Base-by-base conservation (phyloP, 1,140 invertebrate genomes). In the Uloborus diversus region DNA sequence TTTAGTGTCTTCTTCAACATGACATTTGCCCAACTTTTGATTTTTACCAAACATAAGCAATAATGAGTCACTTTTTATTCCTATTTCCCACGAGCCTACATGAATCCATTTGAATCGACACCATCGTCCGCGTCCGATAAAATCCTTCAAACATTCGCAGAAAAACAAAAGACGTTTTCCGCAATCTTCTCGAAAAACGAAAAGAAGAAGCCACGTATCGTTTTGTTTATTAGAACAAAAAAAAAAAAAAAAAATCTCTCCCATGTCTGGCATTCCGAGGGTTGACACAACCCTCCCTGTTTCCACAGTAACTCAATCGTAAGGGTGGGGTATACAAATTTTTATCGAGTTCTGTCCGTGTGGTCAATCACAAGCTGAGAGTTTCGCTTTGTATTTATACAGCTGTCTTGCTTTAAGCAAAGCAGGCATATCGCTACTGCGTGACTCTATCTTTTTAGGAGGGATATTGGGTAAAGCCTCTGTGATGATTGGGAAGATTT, bases 401-500 rank as follows among this genome's bases (percentile, higher is more conserved):
- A 68, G 64, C 64, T 68, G 64, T 68, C 64, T 68, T 51, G 32
- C 42, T 51, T 68, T 42, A 42, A 42, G 37, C 37, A 42, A 17
- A n/a, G n/a, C 51, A 17, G 7, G 37, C 37, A 25, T 51, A 49
- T 68, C 47, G 28, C 0, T 4, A n/a, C n/a, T 13, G 37, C 37
- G 7, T 30, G 25, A 13, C 27, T 51, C 64, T 68, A 68, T 68
- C 64, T 68, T 51, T 66, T 68, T 51, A 68, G 47, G 7, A 51
- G 51, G 64, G 64, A 68, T 68, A 32, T 25, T 9, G 13, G 13
- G 47, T 23, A 68, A 68, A 68, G 42, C 64, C 17, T 20, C 64
- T 51, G 42, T 13, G 64, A 68, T 68, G 64, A 68, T 66, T 66
- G 64, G 37, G 27, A 66, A 9, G 35, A 66, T 66, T 25, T 35